Evolutionary conservation across 2,888 invertebrate genomes (phyloP).

Genomic region (Drosophila paramelanica): DNA sequence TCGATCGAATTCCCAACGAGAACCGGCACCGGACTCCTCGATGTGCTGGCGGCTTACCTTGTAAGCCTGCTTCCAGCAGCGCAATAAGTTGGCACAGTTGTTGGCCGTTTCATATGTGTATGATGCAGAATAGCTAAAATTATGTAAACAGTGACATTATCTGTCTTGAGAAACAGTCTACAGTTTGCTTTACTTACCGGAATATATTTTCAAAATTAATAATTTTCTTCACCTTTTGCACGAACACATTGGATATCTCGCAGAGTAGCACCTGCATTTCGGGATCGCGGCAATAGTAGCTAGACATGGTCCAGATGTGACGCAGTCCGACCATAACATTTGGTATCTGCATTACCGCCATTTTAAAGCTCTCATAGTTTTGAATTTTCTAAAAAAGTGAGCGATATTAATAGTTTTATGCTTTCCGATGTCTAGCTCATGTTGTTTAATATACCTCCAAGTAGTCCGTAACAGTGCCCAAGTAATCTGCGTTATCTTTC

Average conservation of each 20-base stretch:
- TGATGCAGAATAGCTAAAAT: constrained; percentile 75
- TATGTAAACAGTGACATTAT: neutral
- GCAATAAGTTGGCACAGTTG: constrained; percentile 83
- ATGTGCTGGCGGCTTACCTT: constrained; percentile 92
- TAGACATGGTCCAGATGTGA: constrained; percentile 96
- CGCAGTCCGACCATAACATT: constrained; percentile 93
- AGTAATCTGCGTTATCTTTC: constrained; percentile 84
- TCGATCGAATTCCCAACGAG: constrained; percentile 96
- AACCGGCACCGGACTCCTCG: constrained; percentile 93
- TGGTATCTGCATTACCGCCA: constrained; percentile 90
- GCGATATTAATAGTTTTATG: neutral
- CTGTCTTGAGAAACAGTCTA: no score
- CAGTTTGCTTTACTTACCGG: constrained; percentile 86
- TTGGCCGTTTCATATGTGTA: constrained; percentile 82
- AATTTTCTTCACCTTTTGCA: constrained; percentile 90
- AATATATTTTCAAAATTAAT: constrained; percentile 91
- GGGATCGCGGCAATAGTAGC: constrained; percentile 93
- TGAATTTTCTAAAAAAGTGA: constrained; percentile 87
- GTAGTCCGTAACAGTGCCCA: constrained; percentile 84
- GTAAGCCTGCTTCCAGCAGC: constrained; percentile 88
- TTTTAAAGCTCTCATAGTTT: constrained; percentile 89
- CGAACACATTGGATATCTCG: constrained; percentile 93
- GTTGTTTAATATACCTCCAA: constrained; percentile 84
- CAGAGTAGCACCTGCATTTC: constrained; percentile 93
- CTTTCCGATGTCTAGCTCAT: no score